Evolutionary conservation across 2,797 vertebrate species (phyloP), one percentile per base, ranked within the genome.

Genomic region (Oophaga sylvatica): DNA sequence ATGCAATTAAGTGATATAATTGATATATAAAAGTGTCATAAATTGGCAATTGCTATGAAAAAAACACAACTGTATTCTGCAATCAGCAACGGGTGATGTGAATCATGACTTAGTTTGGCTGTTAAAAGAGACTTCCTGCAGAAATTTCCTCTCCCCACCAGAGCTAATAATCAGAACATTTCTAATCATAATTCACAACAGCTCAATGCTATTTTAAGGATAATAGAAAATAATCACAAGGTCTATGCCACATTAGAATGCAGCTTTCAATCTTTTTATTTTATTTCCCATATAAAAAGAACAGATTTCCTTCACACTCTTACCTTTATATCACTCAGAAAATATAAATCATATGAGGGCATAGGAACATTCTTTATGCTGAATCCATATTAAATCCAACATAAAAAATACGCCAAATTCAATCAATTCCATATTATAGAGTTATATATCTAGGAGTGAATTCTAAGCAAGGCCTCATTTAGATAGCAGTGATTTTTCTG

Each of bases 21-120:
- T 63, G 12, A 63, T 35, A 63, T 20, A 62, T 48, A 15, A 80
- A 19, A 65, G 79, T 45, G 59, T 62, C 79, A 62, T 31, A 80
- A 80, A 80, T 80, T 62, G 77, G 56, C 11, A 13, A 31, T 80
- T 35, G 26, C 77, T 31, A 29, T 79, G 26, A 22, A 31, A 79
- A 60, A 59, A 9, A 57, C 62, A 41, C 19, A 80, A 41, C n/a
- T 63, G 59, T 62, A 19, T 63, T 65, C 79, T 65, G 19, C 35
- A 41, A 80, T 80, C 35, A 65, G 31, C n/a, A 63, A 63, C n/a
- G 31, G 78, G 60, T 48, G 17, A 60, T 17, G 29, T 22, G 20
- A 80, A 65, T 80, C 31, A 80, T 45, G 29, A 22, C 17, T 62
- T 41, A 35, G 16, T 35, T 60, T 29, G 53, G 53, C 53, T 79